Base-by-base conservation (phyloP, 2,113 vertebrate species). In the Poeciliopsis retropinna region DNA sequence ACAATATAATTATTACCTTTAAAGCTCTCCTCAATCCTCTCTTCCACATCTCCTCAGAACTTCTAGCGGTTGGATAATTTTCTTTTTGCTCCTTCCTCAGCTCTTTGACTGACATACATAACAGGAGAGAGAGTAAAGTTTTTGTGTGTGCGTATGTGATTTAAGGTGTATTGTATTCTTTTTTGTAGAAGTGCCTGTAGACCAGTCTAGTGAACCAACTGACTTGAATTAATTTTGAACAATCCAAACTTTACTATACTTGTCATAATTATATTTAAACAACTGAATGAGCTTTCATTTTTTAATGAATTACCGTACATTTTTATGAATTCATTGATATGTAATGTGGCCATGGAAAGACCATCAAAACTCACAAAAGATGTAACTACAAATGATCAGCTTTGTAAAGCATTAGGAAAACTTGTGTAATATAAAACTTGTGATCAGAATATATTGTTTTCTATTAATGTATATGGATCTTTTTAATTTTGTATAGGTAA, bases 1-100 rank as follows among this genome's bases (percentile, higher is more conserved):
- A 88, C 83, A 85, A 65, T 31, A 62, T 93, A 88, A 93, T 90
- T 81, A 85, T 79, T 54, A 80, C 83, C 81, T 84, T 76, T 32
- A 83, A 83, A 80, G 69, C 79, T 85, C 64, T 67, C 57, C 72
- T 39, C 44, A 77, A 41, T 67, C 64, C 71, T 54, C 8, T 77
- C 62, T 68, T 39, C 63, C 51, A 37, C 60, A 64, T 54, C 57
- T 63, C 68, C 60, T 27, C 4, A 37, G 6, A 71, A 60, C 71
- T 62, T 39, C 63, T 41, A 63, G 44, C 47, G 37, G 54, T n/a
- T 47, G 28, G 13, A 67, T 72, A 29, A 74, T 67, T 70, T 68
- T 67, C 47, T 22, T 34, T 72, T 78, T 28, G 30, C 29, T 51
- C n/a, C 54, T 29, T 67, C 17, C 19, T 70, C 27, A 3, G 25